These are phyloP conservation scores for Tonatia bakeri DNA, from an alignment of 2,113 vertebrate species.

Conservation along the genomic window DNA sequence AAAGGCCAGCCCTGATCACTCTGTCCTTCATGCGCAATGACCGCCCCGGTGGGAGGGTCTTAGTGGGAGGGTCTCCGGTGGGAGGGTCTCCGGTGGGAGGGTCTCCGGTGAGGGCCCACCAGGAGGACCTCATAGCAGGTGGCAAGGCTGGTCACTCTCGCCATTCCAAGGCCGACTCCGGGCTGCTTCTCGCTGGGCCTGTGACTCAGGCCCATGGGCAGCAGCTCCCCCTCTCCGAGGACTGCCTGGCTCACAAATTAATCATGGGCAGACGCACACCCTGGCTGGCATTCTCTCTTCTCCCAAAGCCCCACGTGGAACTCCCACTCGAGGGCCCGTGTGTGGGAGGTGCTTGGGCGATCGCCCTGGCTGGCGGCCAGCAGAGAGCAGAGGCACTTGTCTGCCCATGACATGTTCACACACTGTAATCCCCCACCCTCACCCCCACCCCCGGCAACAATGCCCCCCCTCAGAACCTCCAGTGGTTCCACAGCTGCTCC, in stretches of 20 bases:
- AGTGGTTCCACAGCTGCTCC: not conserved
- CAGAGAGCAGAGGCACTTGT: not conserved
- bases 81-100: not conserved
- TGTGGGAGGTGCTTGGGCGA: conserved; percentile 48
- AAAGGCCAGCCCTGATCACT: not conserved
- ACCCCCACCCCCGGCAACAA: not conserved
- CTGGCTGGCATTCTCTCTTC: conserved; percentile 56
- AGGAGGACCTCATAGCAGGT: not conserved
- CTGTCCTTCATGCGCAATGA: not conserved
- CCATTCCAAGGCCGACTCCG: not conserved
- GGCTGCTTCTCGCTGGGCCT: too few species aligned
- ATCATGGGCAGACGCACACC: conserved; percentile 45
- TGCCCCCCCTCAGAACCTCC: not conserved
- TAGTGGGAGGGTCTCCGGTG: not conserved
- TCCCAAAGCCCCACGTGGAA: conserved; percentile 60
- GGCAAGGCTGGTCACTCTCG: not conserved
- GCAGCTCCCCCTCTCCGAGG: conserved; percentile 30
- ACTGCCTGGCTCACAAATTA: conserved; percentile 41
- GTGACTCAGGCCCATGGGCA: conserved; percentile 41
- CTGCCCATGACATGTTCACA: not conserved
- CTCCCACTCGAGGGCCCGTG: conserved; percentile 56
- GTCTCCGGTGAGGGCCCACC: not conserved
- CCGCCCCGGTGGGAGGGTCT: not conserved
- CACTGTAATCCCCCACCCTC: too few species aligned
- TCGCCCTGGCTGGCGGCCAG: conserved; percentile 7